phyloP scores from a whole-genome alignment of 2,888 invertebrate genomes.

The Ectropis crepuscularia region DNA sequence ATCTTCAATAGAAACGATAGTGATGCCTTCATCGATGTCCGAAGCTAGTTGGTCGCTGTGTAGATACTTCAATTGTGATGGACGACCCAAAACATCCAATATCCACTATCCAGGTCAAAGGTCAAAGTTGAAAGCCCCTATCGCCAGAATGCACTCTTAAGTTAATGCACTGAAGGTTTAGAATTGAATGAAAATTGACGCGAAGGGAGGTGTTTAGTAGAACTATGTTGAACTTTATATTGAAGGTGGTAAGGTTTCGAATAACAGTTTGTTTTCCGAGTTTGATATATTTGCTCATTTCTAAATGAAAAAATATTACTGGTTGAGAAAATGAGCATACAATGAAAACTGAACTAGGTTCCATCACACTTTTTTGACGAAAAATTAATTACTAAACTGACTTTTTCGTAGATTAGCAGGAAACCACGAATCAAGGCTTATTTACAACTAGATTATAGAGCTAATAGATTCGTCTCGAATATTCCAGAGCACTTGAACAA shows the following conservation, averaged over 20 bases:
- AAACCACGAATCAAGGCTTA: too few relatives aligned
- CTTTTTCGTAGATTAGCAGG: too few relatives aligned
- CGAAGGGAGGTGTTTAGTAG: neutral
- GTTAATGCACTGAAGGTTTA: neutral
- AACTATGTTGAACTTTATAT: neutral
- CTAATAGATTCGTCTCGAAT: neutral
- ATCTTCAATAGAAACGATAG: neutral
- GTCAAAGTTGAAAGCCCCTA: conserved; percentile 13
- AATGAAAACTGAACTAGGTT: too few relatives aligned
- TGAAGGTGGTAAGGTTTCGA: neutral
- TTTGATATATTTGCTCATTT: too few relatives aligned
- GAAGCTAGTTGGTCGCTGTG: neutral
- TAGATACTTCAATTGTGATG: conserved; percentile 18
- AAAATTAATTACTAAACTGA: too few relatives aligned
- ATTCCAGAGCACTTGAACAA: conserved; percentile 1
- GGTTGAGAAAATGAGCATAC: too few relatives aligned
- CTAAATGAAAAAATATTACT: too few relatives aligned
- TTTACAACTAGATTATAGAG: too few relatives aligned
- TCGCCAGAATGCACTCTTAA: conserved; percentile 6
- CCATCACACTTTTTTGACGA: too few relatives aligned
- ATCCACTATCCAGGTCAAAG: conserved; percentile 26
- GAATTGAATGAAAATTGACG: neutral
- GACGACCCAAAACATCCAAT: conserved; percentile 22
- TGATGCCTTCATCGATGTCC: neutral
- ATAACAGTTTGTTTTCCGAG: neutral